Evolutionary conservation across 2,113 vertebrate genomes (phyloP).

Genomic region (Tyrannus savana): DNA sequence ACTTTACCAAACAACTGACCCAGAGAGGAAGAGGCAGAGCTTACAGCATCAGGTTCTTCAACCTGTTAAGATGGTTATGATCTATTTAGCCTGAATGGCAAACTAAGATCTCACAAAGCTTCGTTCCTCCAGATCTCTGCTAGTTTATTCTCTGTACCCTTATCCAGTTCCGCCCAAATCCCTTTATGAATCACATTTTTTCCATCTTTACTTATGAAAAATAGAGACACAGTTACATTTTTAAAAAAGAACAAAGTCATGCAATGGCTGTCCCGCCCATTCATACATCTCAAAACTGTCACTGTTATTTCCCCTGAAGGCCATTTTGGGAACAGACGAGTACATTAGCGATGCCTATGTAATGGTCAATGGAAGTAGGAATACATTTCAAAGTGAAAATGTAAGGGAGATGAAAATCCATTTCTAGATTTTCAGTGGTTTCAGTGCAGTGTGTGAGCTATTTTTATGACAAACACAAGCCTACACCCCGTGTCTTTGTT

Average conservation of each 20-base stretch:
- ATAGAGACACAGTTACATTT: neutral
- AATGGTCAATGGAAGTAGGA: neutral
- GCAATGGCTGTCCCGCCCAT: neutral
- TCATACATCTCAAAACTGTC: neutral
- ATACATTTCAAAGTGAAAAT: neutral
- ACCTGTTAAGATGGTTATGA: neutral
- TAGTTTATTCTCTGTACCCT: neutral
- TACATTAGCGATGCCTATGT: fast-evolving
- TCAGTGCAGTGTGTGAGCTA: neutral
- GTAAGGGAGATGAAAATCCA: neutral
- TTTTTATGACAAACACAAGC: neutral
- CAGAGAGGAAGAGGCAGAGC: neutral
- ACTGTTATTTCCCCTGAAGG: neutral
- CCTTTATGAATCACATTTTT: neutral
- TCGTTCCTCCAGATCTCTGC: neutral
- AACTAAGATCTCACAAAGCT: neutral
- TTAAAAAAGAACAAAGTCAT: neutral
- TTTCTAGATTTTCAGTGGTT: neutral
- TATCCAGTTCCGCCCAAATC: neutral
- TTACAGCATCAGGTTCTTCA: neutral
- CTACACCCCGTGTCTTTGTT: neutral
- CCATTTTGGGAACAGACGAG: neutral
- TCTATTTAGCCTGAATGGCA: neutral
- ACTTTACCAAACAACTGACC: neutral
- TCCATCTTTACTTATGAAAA: neutral